Base-by-base conservation (phyloP, 2,888 invertebrate species). In the Priocnemis perturbator region DNA sequence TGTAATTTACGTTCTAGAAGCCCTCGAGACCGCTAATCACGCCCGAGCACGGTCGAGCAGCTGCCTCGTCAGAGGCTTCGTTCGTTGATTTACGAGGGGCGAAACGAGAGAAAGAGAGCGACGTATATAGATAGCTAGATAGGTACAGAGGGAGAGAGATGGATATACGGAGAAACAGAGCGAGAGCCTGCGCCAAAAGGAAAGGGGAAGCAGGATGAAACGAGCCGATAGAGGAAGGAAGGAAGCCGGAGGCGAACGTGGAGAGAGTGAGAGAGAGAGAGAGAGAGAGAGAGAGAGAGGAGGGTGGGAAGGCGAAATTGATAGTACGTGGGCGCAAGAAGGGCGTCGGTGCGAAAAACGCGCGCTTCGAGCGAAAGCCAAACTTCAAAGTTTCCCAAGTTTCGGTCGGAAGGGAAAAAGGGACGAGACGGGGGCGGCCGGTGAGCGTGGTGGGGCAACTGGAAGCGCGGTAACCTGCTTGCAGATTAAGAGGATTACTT, bases 101-200 rank as follows among this genome's bases (percentile, higher is more conserved):
- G 19, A 61, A 52, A 52, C 60, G 60, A 70, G 64, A 59, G 45
- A 56, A 26, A 57, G 65, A 58, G 56, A 59, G 59, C 52, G 61
- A 23, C 15, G 48, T 62, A 71, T 44, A 26, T 7, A 7, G 26
- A 26, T 26, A 26, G 26, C 7, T 26, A n/a, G n/a, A n/a, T n/a
- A n/a, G n/a, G n/a, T n/a, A n/a, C n/a, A n/a, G n/a, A n/a, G n/a
- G n/a, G n/a, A n/a, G 26, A 5, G 3, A 26, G 5, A 26, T 26
- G 58, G 58, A 50, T 61, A 50, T 2, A 45, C 45, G 21, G 58
- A 53, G 19, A 20, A 53, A 20, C n/a, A n/a, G n/a, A n/a, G 53
- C 11, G 53, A 53, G 53, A 53, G 53, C n/a, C n/a, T n/a, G n/a
- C n/a, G n/a, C n/a, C n/a, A n/a, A n/a, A n/a, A n/a, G n/a, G n/a